Percentiles rank a stretch among this genome's conserved stretches.
These are phyloP conservation scores for Stenodera caucasica DNA, from an alignment of 2,888 invertebrate species.

Conservation along the genomic window DNA sequence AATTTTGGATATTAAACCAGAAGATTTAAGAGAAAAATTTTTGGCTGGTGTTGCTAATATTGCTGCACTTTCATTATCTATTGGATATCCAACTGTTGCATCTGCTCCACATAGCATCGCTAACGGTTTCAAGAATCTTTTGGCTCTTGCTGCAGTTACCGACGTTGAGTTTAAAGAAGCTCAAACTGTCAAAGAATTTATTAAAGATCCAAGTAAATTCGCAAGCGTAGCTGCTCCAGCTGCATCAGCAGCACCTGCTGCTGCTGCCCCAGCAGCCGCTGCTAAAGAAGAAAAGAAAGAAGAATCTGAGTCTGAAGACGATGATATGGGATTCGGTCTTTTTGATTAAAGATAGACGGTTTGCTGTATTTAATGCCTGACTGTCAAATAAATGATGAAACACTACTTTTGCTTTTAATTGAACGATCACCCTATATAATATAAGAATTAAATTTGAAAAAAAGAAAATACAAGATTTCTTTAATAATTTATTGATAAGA, in stretches of 20 bases:
- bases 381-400: constrained; percentile 40
- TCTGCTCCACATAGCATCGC: constrained; percentile 97
- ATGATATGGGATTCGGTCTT: constrained; percentile 98
- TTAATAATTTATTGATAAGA: not conserved
- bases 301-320: constrained; percentile 81
- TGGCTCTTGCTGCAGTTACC: constrained; percentile 95
- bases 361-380: constrained; percentile 42
- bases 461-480: too few species aligned
- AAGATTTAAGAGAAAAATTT: constrained; percentile 90
- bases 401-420: constrained; percentile 6
- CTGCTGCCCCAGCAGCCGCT: constrained; percentile 65
- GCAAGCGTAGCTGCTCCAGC: constrained; percentile 67
- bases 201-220: constrained; percentile 97
- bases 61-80: constrained; percentile 88
- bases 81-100: constrained; percentile 95
- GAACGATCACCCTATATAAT: too few species aligned
- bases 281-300: constrained; percentile 80
- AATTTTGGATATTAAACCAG: constrained; percentile 97
- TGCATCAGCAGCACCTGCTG: constrained; percentile 62
- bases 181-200: constrained; percentile 85
- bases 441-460: too few species aligned
- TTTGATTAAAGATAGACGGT: constrained; percentile 68
- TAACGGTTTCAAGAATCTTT: constrained; percentile 96
- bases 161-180: constrained; percentile 96
- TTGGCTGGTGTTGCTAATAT: constrained; percentile 92